Evolutionary conservation across 1,140 invertebrate species (phyloP).

Genomic region (Apis cerana): DNA sequence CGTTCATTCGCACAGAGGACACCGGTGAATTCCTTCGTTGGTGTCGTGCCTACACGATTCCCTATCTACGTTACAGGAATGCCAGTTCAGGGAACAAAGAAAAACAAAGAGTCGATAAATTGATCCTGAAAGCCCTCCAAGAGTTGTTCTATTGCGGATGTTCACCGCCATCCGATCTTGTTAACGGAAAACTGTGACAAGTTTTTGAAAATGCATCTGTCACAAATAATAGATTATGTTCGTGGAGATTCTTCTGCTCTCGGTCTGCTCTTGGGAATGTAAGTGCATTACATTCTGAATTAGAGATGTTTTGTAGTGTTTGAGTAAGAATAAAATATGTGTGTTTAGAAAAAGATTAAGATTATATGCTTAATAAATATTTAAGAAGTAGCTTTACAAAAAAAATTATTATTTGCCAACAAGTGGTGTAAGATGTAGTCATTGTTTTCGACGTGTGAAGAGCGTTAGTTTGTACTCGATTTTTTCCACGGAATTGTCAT

Average conservation of each 20-base stretch:
- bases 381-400: not conserved
- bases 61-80: conserved; percentile 65
- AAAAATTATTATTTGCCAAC: not conserved
- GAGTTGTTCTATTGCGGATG: conserved; percentile 74
- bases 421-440: too few relatives aligned
- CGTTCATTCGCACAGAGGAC: conserved; percentile 75
- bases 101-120: conserved; percentile 62
- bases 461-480: not conserved
- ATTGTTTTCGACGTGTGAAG: not conserved
- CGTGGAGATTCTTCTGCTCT: not conserved
- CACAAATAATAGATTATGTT: not conserved
- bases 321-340: too few relatives aligned
- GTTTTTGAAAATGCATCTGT: not conserved
- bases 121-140: conserved; percentile 67
- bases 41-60: conserved; percentile 71
- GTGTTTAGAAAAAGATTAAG: too few relatives aligned
- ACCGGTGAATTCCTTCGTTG: conserved; percentile 70
- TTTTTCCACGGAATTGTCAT: not conserved
- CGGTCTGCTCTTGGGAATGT: not conserved
- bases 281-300: not conserved
- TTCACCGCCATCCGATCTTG: conserved; percentile 62
- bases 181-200: not conserved
- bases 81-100: conserved; percentile 7
- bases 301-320: too few relatives aligned
- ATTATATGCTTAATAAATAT: not conserved